Percentiles rank a stretch among this genome's conserved stretches.
phyloP scores from a whole-genome alignment of 2,113 vertebrate species.

The Edolisoma coerulescens region DNA sequence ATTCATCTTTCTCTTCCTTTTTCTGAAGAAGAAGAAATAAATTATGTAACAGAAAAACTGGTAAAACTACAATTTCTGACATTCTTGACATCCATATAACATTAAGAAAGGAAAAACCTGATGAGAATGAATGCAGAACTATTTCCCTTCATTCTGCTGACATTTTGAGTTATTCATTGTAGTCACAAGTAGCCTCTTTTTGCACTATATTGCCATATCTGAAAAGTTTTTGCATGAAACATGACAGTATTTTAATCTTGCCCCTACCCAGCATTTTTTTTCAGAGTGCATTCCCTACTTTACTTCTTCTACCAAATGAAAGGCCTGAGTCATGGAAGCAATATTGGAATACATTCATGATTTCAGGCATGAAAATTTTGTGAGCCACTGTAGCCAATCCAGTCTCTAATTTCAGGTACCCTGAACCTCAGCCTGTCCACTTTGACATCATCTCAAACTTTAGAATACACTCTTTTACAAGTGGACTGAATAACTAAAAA shows the following conservation, averaged over 20 bases:
- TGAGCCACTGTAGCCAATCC: not conserved
- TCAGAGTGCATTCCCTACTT: not conserved
- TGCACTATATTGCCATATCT: not conserved
- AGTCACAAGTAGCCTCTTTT: not conserved
- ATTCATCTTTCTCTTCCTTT: not conserved
- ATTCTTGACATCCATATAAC: slow-evolving; percentile 1
- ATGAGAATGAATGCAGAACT: slow-evolving; percentile 13
- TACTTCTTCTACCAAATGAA: not conserved
- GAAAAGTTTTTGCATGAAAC: not conserved
- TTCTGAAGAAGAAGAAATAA: not conserved
- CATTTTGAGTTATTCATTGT: not conserved
- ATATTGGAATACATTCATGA: not conserved
- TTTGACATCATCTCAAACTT: not conserved
- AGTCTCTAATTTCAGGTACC: not conserved
- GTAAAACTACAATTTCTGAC: slow-evolving; percentile 17
- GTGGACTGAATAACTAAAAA: not conserved
- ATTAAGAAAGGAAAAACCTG: slow-evolving; percentile 21
- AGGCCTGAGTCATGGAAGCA: not conserved
- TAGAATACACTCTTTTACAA: not conserved
- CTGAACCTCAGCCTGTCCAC: not conserved
- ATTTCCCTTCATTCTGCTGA: slow-evolving; percentile 1
- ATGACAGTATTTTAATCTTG: not conserved
- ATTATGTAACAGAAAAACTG: slow-evolving; percentile 22
- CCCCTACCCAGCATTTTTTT: not conserved
- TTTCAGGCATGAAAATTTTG: not conserved